Conservation (phyloP, 2,797 vertebrate genomes). For the Microhierax caerulescens region DNA sequence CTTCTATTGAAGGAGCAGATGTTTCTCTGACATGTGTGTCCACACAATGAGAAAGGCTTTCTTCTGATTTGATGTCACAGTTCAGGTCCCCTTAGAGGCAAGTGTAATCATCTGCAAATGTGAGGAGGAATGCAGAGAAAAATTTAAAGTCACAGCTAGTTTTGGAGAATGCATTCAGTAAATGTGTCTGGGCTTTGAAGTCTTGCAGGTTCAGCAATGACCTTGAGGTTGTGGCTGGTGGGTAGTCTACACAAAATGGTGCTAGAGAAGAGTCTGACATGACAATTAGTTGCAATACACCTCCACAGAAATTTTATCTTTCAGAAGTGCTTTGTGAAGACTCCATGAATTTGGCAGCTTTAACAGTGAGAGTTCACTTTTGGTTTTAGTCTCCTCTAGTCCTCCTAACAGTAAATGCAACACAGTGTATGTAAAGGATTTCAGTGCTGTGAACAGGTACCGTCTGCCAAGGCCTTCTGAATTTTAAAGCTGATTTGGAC, state of each 20-base stretch:
- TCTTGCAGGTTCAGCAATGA: not conserved
- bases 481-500: not conserved
- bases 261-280: not conserved
- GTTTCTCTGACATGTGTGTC: not conserved
- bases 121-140: not conserved
- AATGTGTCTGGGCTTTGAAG: not conserved
- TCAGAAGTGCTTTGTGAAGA: not conserved
- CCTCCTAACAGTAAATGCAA: not conserved
- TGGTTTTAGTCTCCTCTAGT: not conserved
- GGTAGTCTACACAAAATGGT: not conserved
- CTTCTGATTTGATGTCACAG: not conserved
- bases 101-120: not conserved
- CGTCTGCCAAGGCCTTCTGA: not conserved
- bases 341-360: not conserved
- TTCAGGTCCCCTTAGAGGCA: not conserved
- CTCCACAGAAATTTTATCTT: not conserved
- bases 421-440: not conserved
- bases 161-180: not conserved
- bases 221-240: not conserved
- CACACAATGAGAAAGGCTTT: not conserved
- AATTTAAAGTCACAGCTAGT: not conserved
- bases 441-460: not conserved
- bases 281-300: not conserved
- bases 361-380: not conserved
- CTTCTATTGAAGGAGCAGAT: not conserved